Conservation (phyloP, 2,797 vertebrate genomes). For the Pantherophis alleghaniensis region DNA sequence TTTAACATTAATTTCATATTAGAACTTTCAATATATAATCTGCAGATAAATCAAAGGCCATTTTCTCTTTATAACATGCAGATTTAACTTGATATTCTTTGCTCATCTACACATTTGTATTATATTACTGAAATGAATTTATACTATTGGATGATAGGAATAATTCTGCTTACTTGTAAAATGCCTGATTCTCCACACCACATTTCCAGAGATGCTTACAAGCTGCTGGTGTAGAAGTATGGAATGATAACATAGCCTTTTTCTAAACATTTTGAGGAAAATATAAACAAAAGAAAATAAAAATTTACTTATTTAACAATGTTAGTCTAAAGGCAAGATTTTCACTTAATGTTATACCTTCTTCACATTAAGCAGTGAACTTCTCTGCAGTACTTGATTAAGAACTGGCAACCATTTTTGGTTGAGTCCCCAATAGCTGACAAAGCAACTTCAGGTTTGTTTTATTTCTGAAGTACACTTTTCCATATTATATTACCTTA, state of each 20-base stretch:
- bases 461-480: neutral
- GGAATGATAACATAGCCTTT: constrained; percentile 93
- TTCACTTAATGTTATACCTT: neutral
- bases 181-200: constrained; percentile 96
- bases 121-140: neutral
- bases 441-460: neutral
- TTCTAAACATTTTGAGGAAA: constrained; percentile 78
- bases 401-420: neutral
- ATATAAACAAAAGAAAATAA: constrained; percentile 55
- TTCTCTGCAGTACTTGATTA: neutral
- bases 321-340: neutral
- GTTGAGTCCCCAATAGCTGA: neutral
- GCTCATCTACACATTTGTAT: neutral
- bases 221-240: constrained; percentile 95
- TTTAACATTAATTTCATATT: neutral
- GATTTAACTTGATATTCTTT: neutral
- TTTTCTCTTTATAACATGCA: neutral
- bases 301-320: neutral
- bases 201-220: constrained; percentile 99
- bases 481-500: neutral
- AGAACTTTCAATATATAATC: neutral
- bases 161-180: constrained; percentile 89
- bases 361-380: neutral
- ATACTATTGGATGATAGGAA: neutral
- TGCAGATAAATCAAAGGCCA: neutral